Evolutionary conservation across 2,797 vertebrate genomes (phyloP), one percentile per base, ranked within the genome.

Genomic region (Cossypha polioptera): DNA sequence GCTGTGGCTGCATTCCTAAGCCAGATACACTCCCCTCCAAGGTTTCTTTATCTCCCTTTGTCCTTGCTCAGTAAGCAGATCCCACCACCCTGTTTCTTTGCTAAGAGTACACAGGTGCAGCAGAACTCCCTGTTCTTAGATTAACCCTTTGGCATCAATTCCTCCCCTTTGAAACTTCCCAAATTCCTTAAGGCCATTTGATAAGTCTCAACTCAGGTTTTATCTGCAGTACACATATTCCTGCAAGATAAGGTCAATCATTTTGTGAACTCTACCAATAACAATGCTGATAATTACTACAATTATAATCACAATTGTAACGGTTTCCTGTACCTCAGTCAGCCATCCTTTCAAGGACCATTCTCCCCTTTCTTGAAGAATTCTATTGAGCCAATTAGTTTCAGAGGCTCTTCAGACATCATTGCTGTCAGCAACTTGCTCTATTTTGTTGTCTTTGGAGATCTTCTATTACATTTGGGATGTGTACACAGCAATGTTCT

Each of bases 261-360:
- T 38, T 85, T 45, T 29, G 24, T 10, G 4, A 45, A 85, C n/a
- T 33, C 0, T 0, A 38, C 5, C 19, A 59, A 6, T 20, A 53
- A 33, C 38, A 59, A 29, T 45, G 16, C 9, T 33, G 45, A 20
- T 15, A 53, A 24, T 38, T 45, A 24, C 33, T 45, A 14, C 7
- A 16, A 17, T 45, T 59, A 59, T 33, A 35, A 53, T 17, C 28
- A 24, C 33, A 19, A 10, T 76, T 68, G 13, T 29, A 38, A 24
- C 45, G 38, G 7, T 68, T 76, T 61, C 15, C 38, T 45, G 33
- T 33, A 13, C 6, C 11, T n/a, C 24, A 33, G 47, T 29, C 47
- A 38, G 47, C 9, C 38, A 38, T 33, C 10, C 13, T 68, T 45
- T 29, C 38, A 61, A 16, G 13, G 16, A 29, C 10, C 8, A 25